Base-by-base conservation (phyloP, 1,140 invertebrate species). In the Panagrolaimus sp. region DNA sequence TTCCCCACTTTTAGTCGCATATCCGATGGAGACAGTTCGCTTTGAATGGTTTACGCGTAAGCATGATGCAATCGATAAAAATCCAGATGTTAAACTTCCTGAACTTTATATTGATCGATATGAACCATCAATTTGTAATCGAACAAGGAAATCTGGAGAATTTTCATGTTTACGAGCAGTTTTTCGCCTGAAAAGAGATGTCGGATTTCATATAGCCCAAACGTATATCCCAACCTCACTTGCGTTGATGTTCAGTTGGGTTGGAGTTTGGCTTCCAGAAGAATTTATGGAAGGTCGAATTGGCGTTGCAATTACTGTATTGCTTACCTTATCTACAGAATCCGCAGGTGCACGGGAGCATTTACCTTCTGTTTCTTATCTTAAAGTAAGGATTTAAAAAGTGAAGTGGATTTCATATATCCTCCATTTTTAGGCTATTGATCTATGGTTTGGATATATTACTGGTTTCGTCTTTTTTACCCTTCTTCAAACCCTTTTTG, bases 171-270 rank as follows among this genome's bases (percentile, higher is more conserved):
- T 89, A 10, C 84, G 87, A 15, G 87, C 91, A 0, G 89, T 89
- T 80, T 91, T 93, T 78, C 87, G 89, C 63, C 91, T 93, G 75
- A 90, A 92, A 78, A 87, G 91, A n/a, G 90, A 92, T 84, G 90
- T 92, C 26, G 90, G 90, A 14, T 90, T 92, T 80, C 91, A 92
- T 82, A 83, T 93, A 15, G 91, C 92, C 68, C 91, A 92, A 82
- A 92, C 91, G 0, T 93, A 92, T 83, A 90, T 91, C 1, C 91
- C 91, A 0, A 92, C 90, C 1, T 89, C 90, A 1, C 84, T 93
- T 5, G 90, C 93, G 1, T 90, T 93, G 7, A 90, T 91, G 87
- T 83, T 93, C 0, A 91, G 90, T 0, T 93, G 91, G 91, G 91
- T 83, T 0, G 75, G 80, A 12, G 80, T 82, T 17, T 83, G 80